Base-by-base conservation (phyloP, 2,113 vertebrate genomes). In the Triplophysa dalaica region DNA sequence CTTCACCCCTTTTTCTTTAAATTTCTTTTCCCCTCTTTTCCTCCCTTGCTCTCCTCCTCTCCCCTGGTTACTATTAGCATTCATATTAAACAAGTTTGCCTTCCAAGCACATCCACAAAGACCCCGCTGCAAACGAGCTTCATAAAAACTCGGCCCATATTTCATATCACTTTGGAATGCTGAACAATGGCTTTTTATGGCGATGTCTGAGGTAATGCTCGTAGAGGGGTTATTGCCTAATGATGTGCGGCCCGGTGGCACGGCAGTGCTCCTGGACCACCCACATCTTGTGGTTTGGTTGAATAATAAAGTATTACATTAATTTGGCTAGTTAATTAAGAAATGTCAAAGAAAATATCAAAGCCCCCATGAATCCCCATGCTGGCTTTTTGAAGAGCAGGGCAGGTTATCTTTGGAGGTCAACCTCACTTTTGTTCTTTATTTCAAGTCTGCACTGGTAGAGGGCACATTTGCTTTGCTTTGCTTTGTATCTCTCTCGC, bases 241-340 rank as follows among this genome's bases (percentile, higher is more conserved):
- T 63, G 61, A 80, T 81, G 62, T 81, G 74, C 16, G 60, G 50
- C 65, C 60, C 41, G 50, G 62, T 76, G 74, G 41, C 60, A 75
- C 73, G 41, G 61, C 50, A 79, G 70, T 65, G 52, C 64, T 75
- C 72, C 8, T 21, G 60, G 85, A 81, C 78, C 85, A 85, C 85
- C 83, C 85, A 85, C 80, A 52, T 78, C 73, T 79, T 81, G 78
- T 33, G 83, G 85, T 78, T 64, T 68, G 65, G 74, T 77, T 61
- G 78, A 83, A 85, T 80, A 85, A 79, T 85, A 85, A 85, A 83
- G 70, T 65, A 70, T 77, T 67, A 67, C 79, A 82, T 85, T 83
- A 77, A 85, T 83, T 82, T 86, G 41, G 45, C 43, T 86, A 75
- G 65, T 78, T 83, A 79, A 78, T 85, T 81, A 73, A 78, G 70